These are phyloP conservation scores for Lipotes vexillifer DNA, from an alignment of 2,113 vertebrate species.

Conservation along the genomic window DNA sequence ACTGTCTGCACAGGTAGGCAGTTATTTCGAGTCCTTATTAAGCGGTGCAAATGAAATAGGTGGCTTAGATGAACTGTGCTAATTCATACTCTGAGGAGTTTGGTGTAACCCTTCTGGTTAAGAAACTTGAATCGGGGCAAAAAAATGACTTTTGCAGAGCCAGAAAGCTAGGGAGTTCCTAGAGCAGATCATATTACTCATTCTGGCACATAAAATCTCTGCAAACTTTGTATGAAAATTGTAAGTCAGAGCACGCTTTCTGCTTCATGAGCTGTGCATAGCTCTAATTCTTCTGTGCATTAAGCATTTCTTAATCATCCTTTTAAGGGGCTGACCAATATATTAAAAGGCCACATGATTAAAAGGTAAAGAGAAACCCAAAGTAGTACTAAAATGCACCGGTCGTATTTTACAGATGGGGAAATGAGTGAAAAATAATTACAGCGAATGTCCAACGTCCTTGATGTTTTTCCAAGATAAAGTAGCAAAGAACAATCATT, in stretches of 20 bases:
- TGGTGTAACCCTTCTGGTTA: slow-evolving; percentile 71
- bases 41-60: slow-evolving; percentile 3
- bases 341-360: slow-evolving; percentile 67
- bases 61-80: slow-evolving; percentile 52
- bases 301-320: slow-evolving; percentile 70
- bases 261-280: slow-evolving; percentile 74
- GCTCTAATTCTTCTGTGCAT: slow-evolving; percentile 80
- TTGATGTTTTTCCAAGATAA: slow-evolving; percentile 76
- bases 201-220: slow-evolving; percentile 84
- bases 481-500: slow-evolving; percentile 74
- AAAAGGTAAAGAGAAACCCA: slow-evolving; percentile 58
- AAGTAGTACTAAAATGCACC: slow-evolving; percentile 35
- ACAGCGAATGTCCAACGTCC: slow-evolving; percentile 49
- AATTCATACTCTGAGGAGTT: slow-evolving; percentile 67
- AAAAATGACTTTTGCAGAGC: slow-evolving; percentile 82
- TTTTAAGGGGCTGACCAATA: slow-evolving; percentile 71
- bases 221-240: slow-evolving; percentile 82
- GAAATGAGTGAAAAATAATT: slow-evolving; percentile 63
- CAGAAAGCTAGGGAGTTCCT: slow-evolving; percentile 84
- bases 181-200: slow-evolving; percentile 84
- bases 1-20: slow-evolving; percentile 12
- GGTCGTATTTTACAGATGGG: slow-evolving; percentile 23
- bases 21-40: not conserved
- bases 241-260: slow-evolving; percentile 78
- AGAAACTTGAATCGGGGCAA: slow-evolving; percentile 74